Percentiles rank a stretch among this genome's conserved stretches.
phyloP scores from a whole-genome alignment of 1,140 invertebrate genomes.

The Pentalonia nigronervosa region DNA sequence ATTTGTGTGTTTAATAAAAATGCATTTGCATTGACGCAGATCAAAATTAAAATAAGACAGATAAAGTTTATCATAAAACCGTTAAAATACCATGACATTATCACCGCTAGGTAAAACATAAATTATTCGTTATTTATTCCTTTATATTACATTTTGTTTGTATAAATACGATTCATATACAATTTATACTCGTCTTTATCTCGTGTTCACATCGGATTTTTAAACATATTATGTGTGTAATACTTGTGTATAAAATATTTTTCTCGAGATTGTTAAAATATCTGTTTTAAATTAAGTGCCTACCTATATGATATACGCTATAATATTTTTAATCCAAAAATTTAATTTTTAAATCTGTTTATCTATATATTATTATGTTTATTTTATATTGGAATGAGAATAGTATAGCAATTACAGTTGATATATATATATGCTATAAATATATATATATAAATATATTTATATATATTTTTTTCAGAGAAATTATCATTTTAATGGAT shows the following conservation, averaged over 20 bases:
- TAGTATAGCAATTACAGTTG: no score
- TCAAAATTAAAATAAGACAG: constrained; percentile 17
- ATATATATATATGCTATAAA: no score
- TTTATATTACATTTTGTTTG: neutral
- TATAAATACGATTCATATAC: neutral
- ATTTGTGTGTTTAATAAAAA: neutral
- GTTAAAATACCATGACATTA: neutral
- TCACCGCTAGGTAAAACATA: neutral
- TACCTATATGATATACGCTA: neutral
- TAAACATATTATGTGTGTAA: neutral
- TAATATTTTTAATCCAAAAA: neutral
- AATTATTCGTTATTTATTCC: constrained; percentile 10
- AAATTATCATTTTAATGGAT: no score
- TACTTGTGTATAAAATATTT: neutral
- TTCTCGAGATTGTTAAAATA: neutral
- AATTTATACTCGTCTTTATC: neutral
- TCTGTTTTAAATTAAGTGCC: neutral
- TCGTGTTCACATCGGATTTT: neutral
- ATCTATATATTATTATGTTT: neutral
- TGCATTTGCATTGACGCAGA: neutral
- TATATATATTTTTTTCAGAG: no score
- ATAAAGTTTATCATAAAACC: constrained; percentile 33
- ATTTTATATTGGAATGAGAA: neutral
- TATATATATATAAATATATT: no score
- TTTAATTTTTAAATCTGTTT: neutral